phyloP scores from a whole-genome alignment of 30 jellyfish, hydroid and myxozoan genomes.

The Aurelia aurita complex sp. Pacific region DNA sequence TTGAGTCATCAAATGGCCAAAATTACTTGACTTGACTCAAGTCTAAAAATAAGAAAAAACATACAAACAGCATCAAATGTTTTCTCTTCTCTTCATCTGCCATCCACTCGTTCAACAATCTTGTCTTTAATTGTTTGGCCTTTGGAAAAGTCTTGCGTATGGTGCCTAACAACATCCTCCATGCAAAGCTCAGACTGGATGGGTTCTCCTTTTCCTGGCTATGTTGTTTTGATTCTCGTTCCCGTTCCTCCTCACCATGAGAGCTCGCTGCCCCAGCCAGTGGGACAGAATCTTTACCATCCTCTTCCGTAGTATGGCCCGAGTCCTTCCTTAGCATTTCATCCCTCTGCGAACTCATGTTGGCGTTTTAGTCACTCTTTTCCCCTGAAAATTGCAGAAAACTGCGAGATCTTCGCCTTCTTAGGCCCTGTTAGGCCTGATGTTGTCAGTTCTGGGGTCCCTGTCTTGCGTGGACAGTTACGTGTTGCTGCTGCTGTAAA shows the following conservation, averaged over 20 bases:
- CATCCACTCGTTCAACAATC: conserved; percentile 50
- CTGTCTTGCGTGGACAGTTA: too few species aligned
- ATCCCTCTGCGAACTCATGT: too few species aligned
- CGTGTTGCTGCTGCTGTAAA: too few species aligned
- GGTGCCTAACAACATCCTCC: conserved; percentile 60
- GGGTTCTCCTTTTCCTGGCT: conserved; percentile 7
- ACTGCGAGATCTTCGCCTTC: too few species aligned
- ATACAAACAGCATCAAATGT: conserved; percentile 43
- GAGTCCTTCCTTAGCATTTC: too few species aligned
- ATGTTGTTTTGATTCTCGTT: not conserved
- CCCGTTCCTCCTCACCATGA: not conserved
- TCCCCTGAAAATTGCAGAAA: too few species aligned
- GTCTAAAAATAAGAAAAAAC: not conserved
- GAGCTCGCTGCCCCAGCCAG: not conserved
- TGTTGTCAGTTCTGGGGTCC: too few species aligned
- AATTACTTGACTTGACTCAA: too few species aligned
- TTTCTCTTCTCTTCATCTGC: conserved; percentile 35
- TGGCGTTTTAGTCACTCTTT: too few species aligned
- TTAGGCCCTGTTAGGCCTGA: too few species aligned
- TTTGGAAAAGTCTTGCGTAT: conserved; percentile 68
- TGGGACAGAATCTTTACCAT: not conserved
- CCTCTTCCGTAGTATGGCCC: not conserved
- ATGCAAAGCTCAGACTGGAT: conserved; percentile 36
- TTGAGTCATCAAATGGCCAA: too few species aligned
- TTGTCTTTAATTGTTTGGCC: conserved; percentile 66